Percentiles rank a stretch among this genome's conserved stretches.
phyloP scores from a whole-genome alignment of 53 echinoderm and acorn worm species.

The Luidia sarsii region DNA sequence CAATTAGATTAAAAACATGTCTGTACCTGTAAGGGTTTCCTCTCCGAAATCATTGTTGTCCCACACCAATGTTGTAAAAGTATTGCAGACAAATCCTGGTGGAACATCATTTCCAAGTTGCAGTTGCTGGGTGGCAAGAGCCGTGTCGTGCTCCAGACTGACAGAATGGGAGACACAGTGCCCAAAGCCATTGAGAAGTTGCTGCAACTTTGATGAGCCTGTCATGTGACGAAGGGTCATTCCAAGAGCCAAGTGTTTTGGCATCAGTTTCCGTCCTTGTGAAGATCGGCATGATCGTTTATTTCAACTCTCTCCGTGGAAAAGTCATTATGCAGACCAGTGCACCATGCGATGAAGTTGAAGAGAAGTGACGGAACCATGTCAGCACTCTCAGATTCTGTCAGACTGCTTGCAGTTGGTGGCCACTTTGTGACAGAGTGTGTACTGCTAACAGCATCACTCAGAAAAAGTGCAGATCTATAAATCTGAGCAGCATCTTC shows the following conservation, averaged over 20 bases:
- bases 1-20: too few species aligned
- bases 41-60: conserved; percentile 74
- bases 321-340: conserved; percentile 26
- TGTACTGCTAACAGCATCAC: conserved; percentile 1
- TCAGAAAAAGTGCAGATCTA: conserved; percentile 17
- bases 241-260: conserved; percentile 67
- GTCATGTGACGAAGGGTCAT: conserved; percentile 82
- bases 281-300: conserved; percentile 3
- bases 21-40: conserved; percentile 58
- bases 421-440: conserved; percentile 29
- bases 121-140: conserved; percentile 65
- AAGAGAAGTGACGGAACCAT: conserved; percentile 34
- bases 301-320: conserved; percentile 5
- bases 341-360: conserved; percentile 52
- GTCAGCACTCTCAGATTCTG: not conserved
- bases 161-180: conserved; percentile 69
- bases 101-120: conserved; percentile 44
- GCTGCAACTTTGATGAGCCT: conserved; percentile 67
- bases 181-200: conserved; percentile 80
- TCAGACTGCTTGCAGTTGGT: conserved; percentile 39
- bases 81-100: conserved; percentile 14
- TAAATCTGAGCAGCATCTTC: conserved; percentile 21
- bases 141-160: conserved; percentile 77
- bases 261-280: conserved; percentile 50
- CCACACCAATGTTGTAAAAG: conserved; percentile 68